Evolutionary conservation across 1,140 invertebrate genomes (phyloP), one percentile per base, ranked within the genome.

Genomic region (Drosophila willistoni): DNA sequence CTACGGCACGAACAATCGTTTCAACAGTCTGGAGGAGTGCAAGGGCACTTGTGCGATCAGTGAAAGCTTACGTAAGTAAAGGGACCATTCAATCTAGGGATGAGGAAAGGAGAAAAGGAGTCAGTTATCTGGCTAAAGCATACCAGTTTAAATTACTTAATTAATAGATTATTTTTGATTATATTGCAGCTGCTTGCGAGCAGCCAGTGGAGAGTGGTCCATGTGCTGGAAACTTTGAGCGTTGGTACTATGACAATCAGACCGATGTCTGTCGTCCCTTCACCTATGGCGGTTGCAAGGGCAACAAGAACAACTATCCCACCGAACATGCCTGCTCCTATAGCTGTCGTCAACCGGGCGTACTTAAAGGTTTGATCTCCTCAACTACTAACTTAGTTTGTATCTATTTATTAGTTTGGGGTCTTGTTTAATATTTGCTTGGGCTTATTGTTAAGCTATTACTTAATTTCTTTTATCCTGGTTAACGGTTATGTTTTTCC

Each of bases 1-100:
- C 91, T 94, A 97, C 68, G 98, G 98, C 44, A 99, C 98, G 90
- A 95, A 95, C 69, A 98, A 99, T 91, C 95, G 96, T 72, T 99
- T 98, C 91, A 94, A 96, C 57, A 96, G 94, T 0, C 93, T 95
- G 65, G 96, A 98, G 79, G 95, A 97, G 62, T 99, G 98, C 90
- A 94, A 97, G 83, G 90, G 94, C 60, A 94, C 94, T 14, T 99
- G 98, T 80, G 94, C 95, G 22, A 93, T 94, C 41, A 94, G 95
- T 29, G 94, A 94, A 47, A 94, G 93, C 68, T 90, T 94, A 36
- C 96, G 97, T 97, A 94, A 93, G 92, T 90, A 29, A 29, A 29
- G 29, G 29, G 29, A 29, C 5, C 6, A 6, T 6, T 29, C 1
- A 29, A 25, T 25, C 22, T 25, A 25, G 22, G 22, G 22, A 22